Conservation (phyloP, 2,113 vertebrate species). For the Amphiprion percula region DNA sequence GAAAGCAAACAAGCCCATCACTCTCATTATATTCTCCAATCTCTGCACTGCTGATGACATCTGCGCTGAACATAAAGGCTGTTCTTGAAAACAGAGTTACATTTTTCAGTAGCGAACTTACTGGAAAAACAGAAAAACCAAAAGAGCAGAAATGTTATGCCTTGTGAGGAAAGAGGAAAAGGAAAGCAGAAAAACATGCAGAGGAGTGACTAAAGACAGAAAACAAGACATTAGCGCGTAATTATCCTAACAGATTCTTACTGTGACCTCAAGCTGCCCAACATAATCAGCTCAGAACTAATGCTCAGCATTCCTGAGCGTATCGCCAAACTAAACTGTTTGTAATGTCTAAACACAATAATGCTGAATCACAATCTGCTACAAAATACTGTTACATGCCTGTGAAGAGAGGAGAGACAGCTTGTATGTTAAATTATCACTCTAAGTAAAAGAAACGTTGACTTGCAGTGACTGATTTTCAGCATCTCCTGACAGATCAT, state of each 20-base stretch:
- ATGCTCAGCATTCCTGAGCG: not conserved
- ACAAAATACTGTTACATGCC: too few relatives aligned
- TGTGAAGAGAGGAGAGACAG: too few relatives aligned
- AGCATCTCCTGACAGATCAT: too few relatives aligned
- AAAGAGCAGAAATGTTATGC: too few relatives aligned
- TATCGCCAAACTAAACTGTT: not conserved
- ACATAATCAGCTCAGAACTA: not conserved
- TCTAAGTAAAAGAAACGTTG: too few relatives aligned
- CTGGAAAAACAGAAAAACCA: too few relatives aligned
- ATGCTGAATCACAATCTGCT: too few relatives aligned
- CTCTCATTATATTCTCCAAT: not conserved
- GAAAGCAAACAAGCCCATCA: not conserved
- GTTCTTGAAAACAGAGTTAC: too few relatives aligned
- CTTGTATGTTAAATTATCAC: too few relatives aligned
- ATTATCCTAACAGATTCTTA: conserved; percentile 4
- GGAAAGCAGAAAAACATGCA: not conserved
- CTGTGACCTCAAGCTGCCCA: not conserved
- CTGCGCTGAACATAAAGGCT: not conserved
- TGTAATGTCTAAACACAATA: not conserved
- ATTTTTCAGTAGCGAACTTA: too few relatives aligned
- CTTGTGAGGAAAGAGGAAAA: not conserved
- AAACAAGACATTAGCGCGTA: conserved; percentile 20
- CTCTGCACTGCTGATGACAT: not conserved
- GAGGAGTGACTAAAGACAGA: conserved; percentile 10
- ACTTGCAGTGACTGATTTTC: too few relatives aligned